Conservation (phyloP, 1,140 invertebrate species). For the Penaeus chinensis region DNA sequence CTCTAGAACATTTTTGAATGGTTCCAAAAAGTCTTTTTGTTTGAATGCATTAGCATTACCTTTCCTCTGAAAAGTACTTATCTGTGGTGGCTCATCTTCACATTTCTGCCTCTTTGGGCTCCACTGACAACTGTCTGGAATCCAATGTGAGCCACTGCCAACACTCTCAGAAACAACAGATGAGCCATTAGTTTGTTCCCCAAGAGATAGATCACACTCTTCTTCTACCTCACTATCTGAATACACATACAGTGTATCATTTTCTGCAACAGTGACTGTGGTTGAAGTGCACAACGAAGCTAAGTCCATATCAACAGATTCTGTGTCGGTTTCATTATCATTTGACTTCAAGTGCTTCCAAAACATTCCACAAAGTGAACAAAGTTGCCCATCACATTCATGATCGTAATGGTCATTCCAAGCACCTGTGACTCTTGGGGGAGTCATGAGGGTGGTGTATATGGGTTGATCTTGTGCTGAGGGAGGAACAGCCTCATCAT, state of each 20-base stretch:
- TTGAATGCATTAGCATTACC: too few species aligned
- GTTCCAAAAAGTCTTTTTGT: too few species aligned
- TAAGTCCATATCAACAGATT: conserved; percentile 45
- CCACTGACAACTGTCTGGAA: too few species aligned
- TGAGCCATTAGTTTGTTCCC: neutral
- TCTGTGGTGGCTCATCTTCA: too few species aligned
- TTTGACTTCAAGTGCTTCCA: conserved; percentile 34
- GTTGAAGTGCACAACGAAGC: conserved; percentile 30
- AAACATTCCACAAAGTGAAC: conserved; percentile 38
- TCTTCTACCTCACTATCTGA: conserved; percentile 28
- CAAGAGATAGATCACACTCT: neutral
- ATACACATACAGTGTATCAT: neutral
- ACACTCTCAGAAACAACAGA: neutral
- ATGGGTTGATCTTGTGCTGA: neutral
- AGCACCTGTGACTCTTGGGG: conserved; percentile 19
- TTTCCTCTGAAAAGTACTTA: too few species aligned
- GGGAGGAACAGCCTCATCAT: too few species aligned
- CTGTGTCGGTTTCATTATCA: conserved; percentile 21
- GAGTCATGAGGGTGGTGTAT: conserved; percentile 21
- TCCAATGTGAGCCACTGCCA: too few species aligned
- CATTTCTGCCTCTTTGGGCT: too few species aligned
- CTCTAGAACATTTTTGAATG: too few species aligned
- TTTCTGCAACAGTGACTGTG: conserved; percentile 31
- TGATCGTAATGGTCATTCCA: conserved; percentile 40
- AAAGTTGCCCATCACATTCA: conserved; percentile 48